Conservation (phyloP, 2,888 invertebrate species). For the Xestobium rufovillosum region DNA sequence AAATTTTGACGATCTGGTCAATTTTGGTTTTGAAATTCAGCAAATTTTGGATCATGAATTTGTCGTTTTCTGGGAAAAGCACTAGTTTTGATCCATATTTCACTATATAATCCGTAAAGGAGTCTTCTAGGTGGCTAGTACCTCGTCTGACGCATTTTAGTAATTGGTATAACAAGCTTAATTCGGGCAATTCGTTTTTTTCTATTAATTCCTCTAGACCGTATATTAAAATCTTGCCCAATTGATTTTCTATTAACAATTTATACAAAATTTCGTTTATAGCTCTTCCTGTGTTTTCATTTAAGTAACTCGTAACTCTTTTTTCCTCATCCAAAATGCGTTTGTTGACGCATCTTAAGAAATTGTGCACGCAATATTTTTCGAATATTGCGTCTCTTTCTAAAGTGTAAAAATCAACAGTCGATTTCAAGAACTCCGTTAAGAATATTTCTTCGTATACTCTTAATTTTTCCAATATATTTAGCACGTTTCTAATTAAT, state of each 20-base stretch:
- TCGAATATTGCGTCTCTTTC: conserved; percentile 86
- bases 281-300: conserved; percentile 79
- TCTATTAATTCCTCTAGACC: conserved; percentile 82
- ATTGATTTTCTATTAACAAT: conserved; percentile 81
- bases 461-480: conserved; percentile 92
- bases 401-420: conserved; percentile 80
- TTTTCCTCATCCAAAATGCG: conserved; percentile 1
- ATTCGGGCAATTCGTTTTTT: conserved; percentile 74
- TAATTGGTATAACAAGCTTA: conserved; percentile 79
- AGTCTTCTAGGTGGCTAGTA: conserved; percentile 70
- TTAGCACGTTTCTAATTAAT: conserved; percentile 78
- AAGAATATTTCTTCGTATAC: conserved; percentile 81
- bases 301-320: conserved; percentile 55
- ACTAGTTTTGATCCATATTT: conserved; percentile 89
- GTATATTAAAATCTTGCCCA: conserved; percentile 77
- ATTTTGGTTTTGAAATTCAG: conserved; percentile 94
- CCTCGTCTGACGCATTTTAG: conserved; percentile 84
- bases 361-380: conserved; percentile 81
- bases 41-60: conserved; percentile 84
- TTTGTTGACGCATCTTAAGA: conserved; percentile 46
- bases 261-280: conserved; percentile 81
- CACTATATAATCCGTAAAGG: conserved; percentile 89
- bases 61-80: conserved; percentile 90
- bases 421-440: conserved; percentile 77
- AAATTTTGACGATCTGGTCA: conserved; percentile 78